These are phyloP conservation scores for Tyto alba DNA, from an alignment of 2,113 vertebrate species.

Conservation along the genomic window DNA sequence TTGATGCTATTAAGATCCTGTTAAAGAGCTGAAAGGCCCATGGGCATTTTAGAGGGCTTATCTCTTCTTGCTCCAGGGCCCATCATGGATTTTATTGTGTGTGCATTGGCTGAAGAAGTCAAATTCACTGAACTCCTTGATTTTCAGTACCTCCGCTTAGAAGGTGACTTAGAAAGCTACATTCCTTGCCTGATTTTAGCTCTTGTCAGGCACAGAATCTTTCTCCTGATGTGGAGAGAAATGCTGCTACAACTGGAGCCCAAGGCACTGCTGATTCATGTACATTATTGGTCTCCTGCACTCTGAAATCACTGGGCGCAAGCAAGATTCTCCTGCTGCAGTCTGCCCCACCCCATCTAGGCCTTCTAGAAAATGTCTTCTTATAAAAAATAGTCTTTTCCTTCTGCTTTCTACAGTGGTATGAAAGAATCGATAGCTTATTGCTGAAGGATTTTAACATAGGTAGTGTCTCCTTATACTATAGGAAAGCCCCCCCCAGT, in stretches of 20 bases:
- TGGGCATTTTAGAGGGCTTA: background rate
- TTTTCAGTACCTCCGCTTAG: background rate
- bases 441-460: background rate
- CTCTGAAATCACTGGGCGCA: background rate
- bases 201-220: background rate
- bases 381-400: background rate
- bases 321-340: background rate
- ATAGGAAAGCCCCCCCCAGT: background rate
- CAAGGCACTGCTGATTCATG: background rate
- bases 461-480: background rate
- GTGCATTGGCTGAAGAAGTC: background rate
- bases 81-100: background rate
- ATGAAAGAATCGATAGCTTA: background rate
- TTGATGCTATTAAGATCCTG: background rate
- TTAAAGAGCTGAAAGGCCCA: background rate
- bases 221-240: background rate
- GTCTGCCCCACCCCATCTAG: background rate
- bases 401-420: background rate
- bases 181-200: background rate
- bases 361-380: background rate
- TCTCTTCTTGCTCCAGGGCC: background rate
- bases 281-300: background rate
- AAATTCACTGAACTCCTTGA: background rate
- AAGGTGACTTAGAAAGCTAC: background rate
- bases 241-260: background rate